Evolutionary conservation across 2,113 vertebrate genomes (phyloP).

Genomic region (Barnardius zonarius): DNA sequence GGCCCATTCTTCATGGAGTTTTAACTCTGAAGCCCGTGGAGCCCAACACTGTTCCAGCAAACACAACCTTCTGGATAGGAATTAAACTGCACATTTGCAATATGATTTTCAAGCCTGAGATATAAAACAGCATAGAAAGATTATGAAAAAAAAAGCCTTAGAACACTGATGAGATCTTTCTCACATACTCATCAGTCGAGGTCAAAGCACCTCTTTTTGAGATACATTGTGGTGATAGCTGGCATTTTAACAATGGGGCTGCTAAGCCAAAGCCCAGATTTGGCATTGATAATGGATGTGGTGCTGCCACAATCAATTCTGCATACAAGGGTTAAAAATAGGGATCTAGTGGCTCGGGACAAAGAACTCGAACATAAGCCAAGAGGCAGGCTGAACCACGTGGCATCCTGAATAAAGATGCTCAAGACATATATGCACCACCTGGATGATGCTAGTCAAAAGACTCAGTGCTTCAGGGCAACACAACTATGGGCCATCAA

Average conservation of each 20-base stretch:
- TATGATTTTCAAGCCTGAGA: background rate
- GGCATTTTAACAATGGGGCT: background rate
- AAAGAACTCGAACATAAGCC: background rate
- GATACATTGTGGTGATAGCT: background rate
- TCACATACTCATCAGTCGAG: background rate
- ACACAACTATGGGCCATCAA: background rate
- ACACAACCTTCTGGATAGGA: background rate
- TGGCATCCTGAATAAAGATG: background rate
- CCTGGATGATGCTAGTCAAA: background rate
- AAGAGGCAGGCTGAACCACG: background rate
- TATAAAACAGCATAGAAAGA: background rate
- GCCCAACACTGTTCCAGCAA: background rate
- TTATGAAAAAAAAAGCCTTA: background rate
- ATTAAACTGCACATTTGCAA: background rate
- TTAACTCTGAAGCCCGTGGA: background rate
- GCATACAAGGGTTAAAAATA: background rate
- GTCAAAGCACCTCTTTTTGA: background rate
- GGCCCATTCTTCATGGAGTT: background rate
- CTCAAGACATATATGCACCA: background rate
- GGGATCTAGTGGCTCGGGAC: background rate
- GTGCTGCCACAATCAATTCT: background rate
- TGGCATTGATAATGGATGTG: background rate
- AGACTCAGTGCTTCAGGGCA: background rate
- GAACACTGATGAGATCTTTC: background rate
- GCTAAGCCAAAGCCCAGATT: background rate